Conservation (phyloP, 2,113 vertebrate species). For the Fulica atra region DNA sequence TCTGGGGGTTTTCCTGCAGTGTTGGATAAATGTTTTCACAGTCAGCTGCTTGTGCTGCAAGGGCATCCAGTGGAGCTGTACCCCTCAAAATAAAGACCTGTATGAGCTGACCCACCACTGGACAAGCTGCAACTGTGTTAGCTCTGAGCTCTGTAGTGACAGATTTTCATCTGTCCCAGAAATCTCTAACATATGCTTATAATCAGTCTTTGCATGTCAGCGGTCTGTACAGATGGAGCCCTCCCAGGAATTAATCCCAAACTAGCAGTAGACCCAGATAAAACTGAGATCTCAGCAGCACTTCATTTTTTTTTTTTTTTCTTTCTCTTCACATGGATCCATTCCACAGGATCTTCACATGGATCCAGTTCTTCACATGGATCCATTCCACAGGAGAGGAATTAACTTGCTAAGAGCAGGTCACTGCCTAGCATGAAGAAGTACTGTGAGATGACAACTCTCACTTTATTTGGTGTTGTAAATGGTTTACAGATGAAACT, state of each 20-base stretch:
- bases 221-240: constrained; percentile 29
- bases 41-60: background rate
- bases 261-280: constrained; percentile 25
- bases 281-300: constrained; percentile 15
- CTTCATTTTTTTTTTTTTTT: background rate
- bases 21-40: background rate
- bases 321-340: background rate
- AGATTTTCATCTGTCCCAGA: constrained; percentile 36
- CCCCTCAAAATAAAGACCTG: background rate
- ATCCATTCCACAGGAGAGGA: background rate
- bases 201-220: constrained; percentile 35
- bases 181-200: constrained; percentile 47
- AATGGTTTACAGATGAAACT: background rate
- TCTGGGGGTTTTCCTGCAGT: fast-evolving
- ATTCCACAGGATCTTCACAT: background rate
- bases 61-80: background rate
- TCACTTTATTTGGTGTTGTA: background rate
- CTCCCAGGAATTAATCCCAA: constrained; percentile 48
- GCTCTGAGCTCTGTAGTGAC: background rate
- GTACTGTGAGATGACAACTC: background rate
- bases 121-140: background rate
- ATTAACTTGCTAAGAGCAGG: background rate
- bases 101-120: constrained; percentile 3
- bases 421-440: background rate
- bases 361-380: background rate